Base-by-base conservation (phyloP, 1,140 invertebrate genomes). In the Uloborus diversus region DNA sequence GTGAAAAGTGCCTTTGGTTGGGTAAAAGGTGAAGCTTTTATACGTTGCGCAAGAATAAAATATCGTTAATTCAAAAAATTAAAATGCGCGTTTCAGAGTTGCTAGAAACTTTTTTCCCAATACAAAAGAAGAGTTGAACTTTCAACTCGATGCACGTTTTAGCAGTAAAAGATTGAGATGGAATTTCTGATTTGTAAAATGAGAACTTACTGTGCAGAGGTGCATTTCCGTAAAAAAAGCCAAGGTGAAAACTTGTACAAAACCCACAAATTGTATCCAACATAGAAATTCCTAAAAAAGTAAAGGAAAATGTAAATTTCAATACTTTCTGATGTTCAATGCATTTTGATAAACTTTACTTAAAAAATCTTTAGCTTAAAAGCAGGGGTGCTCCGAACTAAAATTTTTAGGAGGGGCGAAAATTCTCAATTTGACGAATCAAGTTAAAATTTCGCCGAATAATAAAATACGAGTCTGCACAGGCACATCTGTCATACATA, bases 241-340 rank as follows among this genome's bases (percentile, higher is more conserved):
- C 59, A 84, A 69, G 11, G 70, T 75, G 28, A 81, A 51, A 17
- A 84, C 71, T 68, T 82, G 66, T 33, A 71, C 42, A 70, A 84
- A 82, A 28, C 83, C 83, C 32, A 82, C 80, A 57, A 79, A 84
- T 35, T 84, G 82, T 37, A 84, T 82, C 76, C 75, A 82, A 7
- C 33, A 57, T 14, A 84, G 23, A 53, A 84, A 84, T 61, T 83
- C 75, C 82, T 82, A 23, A n/a, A 71, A 66, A 61, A n/a, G 5
- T 23, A 28, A 25, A 42, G n/a, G 28, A 73, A 3, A 56, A 30
- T 20, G 3, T 61, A 11, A 61, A 28, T 2, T 14, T 0, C 27
- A 27, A 61, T 23, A 61, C 13, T 2, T n/a, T 23, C 17, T 13
- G 17, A 42, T 42, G 17, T 13, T 13, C 37, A 42, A 17, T 2